These are phyloP conservation scores for Chionomys nivalis DNA, from an alignment of 2,113 vertebrate genomes.

Conservation along the genomic window DNA sequence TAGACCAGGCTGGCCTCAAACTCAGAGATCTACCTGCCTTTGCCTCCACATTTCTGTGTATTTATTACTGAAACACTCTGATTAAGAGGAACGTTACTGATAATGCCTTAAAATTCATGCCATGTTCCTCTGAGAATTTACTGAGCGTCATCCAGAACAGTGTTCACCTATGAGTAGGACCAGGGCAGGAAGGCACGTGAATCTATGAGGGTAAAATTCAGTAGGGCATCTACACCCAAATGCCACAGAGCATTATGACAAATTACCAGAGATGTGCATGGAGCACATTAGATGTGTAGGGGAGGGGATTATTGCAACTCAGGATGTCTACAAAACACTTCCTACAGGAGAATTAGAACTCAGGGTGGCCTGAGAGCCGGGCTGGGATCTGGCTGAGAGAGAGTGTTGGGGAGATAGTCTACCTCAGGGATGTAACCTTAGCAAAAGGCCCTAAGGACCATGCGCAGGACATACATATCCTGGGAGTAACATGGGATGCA, in stretches of 20 bases:
- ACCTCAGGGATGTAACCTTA: not conserved
- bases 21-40: not conserved
- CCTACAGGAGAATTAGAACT: not conserved
- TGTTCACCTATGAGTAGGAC: not conserved
- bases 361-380: no score
- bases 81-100: not conserved
- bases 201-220: not conserved
- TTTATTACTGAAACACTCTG: not conserved
- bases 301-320: not conserved
- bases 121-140: not conserved
- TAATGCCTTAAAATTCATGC: not conserved
- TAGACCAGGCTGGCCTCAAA: not conserved
- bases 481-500: not conserved
- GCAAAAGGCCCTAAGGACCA: not conserved
- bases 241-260: not conserved
- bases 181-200: not conserved
- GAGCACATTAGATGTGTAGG: not conserved
- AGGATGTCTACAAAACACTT: not conserved
- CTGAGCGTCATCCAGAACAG: not conserved
- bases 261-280: not conserved
- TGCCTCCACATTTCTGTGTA: not conserved
- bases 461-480: rapidly evolving
- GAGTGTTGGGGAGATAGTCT: not conserved
- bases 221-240: not conserved
- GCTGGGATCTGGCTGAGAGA: not conserved